A percentile compares a stretch with the other conserved stretches of the same genome.
phyloP scores from a whole-genome alignment of 2,797 vertebrate species.

The Myotis findleyi region DNA sequence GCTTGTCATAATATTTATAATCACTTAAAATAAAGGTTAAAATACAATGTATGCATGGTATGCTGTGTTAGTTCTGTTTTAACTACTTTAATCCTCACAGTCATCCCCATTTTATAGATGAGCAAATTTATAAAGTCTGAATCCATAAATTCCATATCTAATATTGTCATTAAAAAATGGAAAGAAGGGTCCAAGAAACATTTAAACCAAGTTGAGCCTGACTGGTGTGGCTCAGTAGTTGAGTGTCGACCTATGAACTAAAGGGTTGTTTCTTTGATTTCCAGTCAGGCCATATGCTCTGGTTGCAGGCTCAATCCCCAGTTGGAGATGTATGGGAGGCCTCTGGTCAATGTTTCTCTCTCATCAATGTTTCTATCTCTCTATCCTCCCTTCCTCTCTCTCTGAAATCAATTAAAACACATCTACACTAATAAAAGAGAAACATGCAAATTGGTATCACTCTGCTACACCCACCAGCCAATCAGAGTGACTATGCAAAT shows the following conservation, averaged over 20 bases:
- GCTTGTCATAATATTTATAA: neutral
- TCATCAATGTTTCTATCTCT: no score
- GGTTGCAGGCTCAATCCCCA: no score
- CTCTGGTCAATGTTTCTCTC: no score
- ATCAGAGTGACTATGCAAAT: no score
- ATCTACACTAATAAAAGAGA: neutral
- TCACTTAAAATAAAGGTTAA: neutral
- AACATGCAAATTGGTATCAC: no score
- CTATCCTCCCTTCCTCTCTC: no score
- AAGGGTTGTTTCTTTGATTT: no score
- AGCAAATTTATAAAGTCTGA: neutral
- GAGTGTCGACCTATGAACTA: no score
- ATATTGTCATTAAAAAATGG: neutral
- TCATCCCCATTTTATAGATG: neutral
- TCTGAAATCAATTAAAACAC: no score
- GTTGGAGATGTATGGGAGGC: no score
- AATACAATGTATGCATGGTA: neutral
- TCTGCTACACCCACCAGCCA: no score
- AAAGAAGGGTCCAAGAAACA: neutral
- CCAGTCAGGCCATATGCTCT: no score
- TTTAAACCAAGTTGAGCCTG: neutral
- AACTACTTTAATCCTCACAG: neutral
- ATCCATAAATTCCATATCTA: neutral
- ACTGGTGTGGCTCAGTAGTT: neutral
- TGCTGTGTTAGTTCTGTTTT: neutral